phyloP scores from a whole-genome alignment of 2,888 invertebrate species.

The Dermolepida albohirtum region DNA sequence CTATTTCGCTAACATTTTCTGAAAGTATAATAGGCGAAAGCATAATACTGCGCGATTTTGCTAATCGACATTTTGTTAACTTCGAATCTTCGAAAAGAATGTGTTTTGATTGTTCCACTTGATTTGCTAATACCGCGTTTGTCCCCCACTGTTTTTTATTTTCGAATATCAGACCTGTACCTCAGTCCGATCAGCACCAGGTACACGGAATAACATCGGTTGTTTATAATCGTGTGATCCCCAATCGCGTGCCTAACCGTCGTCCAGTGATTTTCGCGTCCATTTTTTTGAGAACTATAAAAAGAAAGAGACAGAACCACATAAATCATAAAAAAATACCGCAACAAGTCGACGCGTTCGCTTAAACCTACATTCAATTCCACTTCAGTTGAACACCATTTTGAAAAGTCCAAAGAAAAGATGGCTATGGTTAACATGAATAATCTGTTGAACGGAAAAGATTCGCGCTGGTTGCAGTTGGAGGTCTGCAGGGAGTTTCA shows the following conservation, averaged over 20 bases:
- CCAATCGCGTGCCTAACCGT: constrained; percentile 38
- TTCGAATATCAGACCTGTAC: constrained; percentile 1
- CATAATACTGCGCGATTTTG: constrained; percentile 43
- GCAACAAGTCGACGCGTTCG: too few relatives aligned
- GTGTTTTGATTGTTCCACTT: constrained; percentile 61
- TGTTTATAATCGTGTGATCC: constrained; percentile 27
- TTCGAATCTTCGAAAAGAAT: constrained; percentile 52
- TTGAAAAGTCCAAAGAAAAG: constrained; percentile 47
- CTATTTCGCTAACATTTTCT: too few relatives aligned
- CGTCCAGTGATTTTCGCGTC: constrained; percentile 53
- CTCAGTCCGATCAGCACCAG: neutral
- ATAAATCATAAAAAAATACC: too few relatives aligned
- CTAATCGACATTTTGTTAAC: constrained; percentile 42
- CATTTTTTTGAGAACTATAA: constrained; percentile 46
- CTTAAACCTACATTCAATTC: too few relatives aligned
- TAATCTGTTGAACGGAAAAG: constrained; percentile 97
- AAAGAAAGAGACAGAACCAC: too few relatives aligned
- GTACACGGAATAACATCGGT: constrained; percentile 1
- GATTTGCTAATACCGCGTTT: constrained; percentile 48
- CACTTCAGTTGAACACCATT: too few relatives aligned
- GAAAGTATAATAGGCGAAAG: too few relatives aligned
- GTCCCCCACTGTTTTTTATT: neutral
- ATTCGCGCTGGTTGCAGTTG: constrained; percentile 99
- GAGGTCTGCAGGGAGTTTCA: constrained; percentile 99
- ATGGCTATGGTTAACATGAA: constrained; percentile 97